These are phyloP conservation scores for Cosmia trapezina DNA, from an alignment of 2,888 invertebrate species.

Conservation along the genomic window DNA sequence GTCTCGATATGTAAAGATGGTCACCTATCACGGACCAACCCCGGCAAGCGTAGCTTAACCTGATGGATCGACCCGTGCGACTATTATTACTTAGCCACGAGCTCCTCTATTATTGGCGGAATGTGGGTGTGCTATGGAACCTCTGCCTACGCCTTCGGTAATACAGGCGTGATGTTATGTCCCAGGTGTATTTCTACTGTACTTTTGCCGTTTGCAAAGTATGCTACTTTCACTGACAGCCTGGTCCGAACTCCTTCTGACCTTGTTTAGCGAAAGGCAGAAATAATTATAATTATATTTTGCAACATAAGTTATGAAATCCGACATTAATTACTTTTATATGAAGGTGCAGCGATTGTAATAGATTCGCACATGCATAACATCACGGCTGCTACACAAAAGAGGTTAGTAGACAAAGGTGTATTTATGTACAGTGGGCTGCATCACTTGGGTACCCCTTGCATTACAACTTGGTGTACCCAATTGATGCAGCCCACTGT, in stretches of 20 bases:
- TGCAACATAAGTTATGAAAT: conserved; percentile 28
- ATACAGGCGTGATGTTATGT: background rate
- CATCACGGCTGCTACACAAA: background rate
- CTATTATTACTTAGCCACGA: too few relatives aligned
- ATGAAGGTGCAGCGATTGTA: background rate
- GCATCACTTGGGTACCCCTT: too few relatives aligned
- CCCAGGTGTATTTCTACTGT: background rate
- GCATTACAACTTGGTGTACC: too few relatives aligned
- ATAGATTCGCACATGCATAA: background rate
- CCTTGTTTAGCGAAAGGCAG: conserved; percentile 52
- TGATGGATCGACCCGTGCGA: too few relatives aligned
- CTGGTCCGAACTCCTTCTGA: conserved; percentile 31
- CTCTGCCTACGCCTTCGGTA: background rate
- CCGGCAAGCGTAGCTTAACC: too few relatives aligned
- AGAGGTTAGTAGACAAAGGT: too few relatives aligned
- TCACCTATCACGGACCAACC: too few relatives aligned
- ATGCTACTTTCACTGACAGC: conserved; percentile 47
- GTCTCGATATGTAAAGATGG: too few relatives aligned
- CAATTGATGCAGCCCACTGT: too few relatives aligned
- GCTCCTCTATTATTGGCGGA: too few relatives aligned
- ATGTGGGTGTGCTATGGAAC: background rate
- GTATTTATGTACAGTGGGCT: background rate
- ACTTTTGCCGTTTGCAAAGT: background rate
- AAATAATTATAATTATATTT: conserved; percentile 23
- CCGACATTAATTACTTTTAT: background rate